phyloP scores from a whole-genome alignment of 2,797 vertebrate species.

The Ambastaia sidthimunki region DNA sequence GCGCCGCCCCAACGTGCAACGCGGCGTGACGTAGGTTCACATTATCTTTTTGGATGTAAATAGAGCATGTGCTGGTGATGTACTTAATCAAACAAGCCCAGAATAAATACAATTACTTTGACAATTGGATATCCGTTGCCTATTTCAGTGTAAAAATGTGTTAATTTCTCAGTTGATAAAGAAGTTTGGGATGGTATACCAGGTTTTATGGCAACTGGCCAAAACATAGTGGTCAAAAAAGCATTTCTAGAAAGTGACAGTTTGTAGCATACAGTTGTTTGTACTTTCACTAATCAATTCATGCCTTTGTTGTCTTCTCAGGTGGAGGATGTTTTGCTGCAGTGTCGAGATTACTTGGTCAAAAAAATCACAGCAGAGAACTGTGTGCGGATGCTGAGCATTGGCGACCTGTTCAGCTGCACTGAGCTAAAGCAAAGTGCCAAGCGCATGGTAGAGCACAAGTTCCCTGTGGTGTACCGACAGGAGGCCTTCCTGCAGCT shows the following conservation, averaged over 20 bases:
- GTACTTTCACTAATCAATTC: background rate
- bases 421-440: slow-evolving; percentile 95
- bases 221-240: too few relatives aligned
- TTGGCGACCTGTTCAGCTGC: slow-evolving; percentile 96
- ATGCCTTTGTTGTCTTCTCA: slow-evolving; percentile 62
- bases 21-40: too few relatives aligned
- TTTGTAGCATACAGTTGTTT: background rate
- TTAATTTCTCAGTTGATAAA: too few relatives aligned
- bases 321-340: slow-evolving; percentile 95
- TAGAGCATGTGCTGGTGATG: too few relatives aligned
- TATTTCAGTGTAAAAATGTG: too few relatives aligned
- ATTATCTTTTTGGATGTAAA: too few relatives aligned
- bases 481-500: slow-evolving; percentile 98
- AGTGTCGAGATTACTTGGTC: slow-evolving; percentile 95
- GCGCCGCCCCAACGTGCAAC: too few relatives aligned
- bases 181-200: too few relatives aligned
- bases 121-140: too few relatives aligned
- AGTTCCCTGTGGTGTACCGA: slow-evolving; percentile 93
- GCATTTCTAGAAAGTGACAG: background rate
- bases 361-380: slow-evolving; percentile 99
- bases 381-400: slow-evolving; percentile 94
- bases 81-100: too few relatives aligned
- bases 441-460: slow-evolving; percentile 99
- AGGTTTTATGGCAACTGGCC: too few relatives aligned
- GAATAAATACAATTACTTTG: too few relatives aligned